Base-by-base conservation (phyloP, 92 coral and sea anemone species). In the Pocillopora grandis region DNA sequence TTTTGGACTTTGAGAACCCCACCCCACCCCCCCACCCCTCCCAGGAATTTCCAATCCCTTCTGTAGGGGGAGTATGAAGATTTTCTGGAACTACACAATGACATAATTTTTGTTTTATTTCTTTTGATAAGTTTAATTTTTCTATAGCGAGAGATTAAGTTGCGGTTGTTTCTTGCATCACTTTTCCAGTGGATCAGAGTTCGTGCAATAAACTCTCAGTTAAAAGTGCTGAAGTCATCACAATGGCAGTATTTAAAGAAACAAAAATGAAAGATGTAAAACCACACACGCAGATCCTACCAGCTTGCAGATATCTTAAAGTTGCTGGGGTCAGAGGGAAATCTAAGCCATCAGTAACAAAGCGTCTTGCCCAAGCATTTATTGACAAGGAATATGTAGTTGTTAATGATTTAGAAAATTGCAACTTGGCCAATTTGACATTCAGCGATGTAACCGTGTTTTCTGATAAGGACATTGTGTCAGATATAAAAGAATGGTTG, bases 181-280 rank as follows among this genome's bases (percentile, higher is more conserved):
- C 58, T 55, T 75, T 75, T 75, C 59, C 79, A 76, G 79, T 20
- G 79, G 66, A 58, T 75, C 64, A 75, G 64, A 75, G 78, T 23
- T 75, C 65, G 19, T 5, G 60, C 65, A 58, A 75, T 62, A 78
- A 62, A 19, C 82, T 78, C 71, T 36, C 82, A 78, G 36, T 78
- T 78, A 81, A 81, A 72, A 69, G 85, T 71, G 77, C 85, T 56
- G 77, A 81, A 72, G 85, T 81, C 58, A 81, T 81, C 77, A 52
- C 63, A 12, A 71, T 82, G 86, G 78, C 71, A 67, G 67, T 36
- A 20, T 82, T 71, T 18, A 52, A 74, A 48, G 78, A 82, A 82
- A 72, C 62, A 19, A 82, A 82, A 82, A 48, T 72, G 1, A 58
- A 11, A 33, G 86, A 82, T 72, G 86, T 82, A 13, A 71, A 82